Percentiles rank a stretch among this genome's conserved stretches.
These are phyloP conservation scores for Arremon aurantiirostris DNA, from an alignment of 2,797 vertebrate genomes.

Conservation along the genomic window DNA sequence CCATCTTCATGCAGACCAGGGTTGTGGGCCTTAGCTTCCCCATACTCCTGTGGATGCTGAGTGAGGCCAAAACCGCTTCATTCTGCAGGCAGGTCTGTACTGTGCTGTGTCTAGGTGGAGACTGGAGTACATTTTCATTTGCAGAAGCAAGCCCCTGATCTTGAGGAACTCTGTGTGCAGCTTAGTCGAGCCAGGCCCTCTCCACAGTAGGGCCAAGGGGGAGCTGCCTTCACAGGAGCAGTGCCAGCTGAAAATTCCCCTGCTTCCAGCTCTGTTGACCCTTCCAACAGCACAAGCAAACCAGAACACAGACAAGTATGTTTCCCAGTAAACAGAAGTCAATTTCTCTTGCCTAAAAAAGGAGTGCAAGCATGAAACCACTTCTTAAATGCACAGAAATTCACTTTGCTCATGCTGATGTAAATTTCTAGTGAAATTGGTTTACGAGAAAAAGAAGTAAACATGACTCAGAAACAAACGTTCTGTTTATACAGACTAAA, in stretches of 20 bases:
- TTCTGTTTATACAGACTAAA: neutral
- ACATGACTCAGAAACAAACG: neutral
- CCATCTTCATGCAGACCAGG: neutral
- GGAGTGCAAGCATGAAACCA: neutral
- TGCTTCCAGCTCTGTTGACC: neutral
- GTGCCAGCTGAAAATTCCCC: neutral
- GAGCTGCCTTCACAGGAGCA: neutral
- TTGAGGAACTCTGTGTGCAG: neutral
- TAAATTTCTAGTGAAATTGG: neutral
- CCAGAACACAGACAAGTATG: neutral
- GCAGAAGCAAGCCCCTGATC: neutral
- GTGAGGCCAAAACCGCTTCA: fast-evolving
- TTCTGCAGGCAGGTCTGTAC: neutral
- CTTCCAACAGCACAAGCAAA: neutral
- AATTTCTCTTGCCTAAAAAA: conserved; percentile 6
- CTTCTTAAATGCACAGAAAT: neutral
- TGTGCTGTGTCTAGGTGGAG: neutral
- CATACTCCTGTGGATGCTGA: fast-evolving
- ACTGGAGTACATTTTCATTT: neutral
- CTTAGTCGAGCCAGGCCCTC: neutral
- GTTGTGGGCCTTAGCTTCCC: neutral
- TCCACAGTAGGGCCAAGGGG: neutral
- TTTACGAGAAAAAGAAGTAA: neutral
- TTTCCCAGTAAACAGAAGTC: conserved; percentile 18
- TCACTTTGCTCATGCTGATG: neutral